phyloP scores from a whole-genome alignment of 1,140 invertebrate species.

The Penaeus vannamei region DNA sequence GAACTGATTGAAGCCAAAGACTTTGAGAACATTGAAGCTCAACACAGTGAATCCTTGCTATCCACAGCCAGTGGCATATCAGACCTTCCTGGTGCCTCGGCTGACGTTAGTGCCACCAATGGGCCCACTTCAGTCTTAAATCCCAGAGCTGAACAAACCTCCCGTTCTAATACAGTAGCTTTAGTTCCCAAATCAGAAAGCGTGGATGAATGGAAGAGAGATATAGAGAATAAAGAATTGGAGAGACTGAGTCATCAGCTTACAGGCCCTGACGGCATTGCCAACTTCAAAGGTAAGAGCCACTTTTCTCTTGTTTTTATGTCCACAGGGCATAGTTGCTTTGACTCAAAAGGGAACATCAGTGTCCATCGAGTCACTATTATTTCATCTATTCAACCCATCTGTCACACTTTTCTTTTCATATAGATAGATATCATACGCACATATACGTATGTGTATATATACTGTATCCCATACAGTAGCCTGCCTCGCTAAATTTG shows the following conservation, averaged over 20 bases:
- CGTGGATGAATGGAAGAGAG: background rate
- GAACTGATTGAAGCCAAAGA: conserved; percentile 74
- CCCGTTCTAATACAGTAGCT: conserved; percentile 20
- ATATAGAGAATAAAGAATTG: conserved; percentile 66
- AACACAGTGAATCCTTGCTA: conserved; percentile 70
- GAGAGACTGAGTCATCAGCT: conserved; percentile 70
- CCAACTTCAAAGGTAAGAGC: conserved; percentile 71
- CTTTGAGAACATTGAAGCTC: conserved; percentile 74
- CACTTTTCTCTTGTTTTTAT: no score
- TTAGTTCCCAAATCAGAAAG: conserved; percentile 18
- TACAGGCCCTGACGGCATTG: conserved; percentile 70
- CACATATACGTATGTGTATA: no score
- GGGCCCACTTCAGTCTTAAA: conserved; percentile 10
- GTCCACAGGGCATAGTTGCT: no score
- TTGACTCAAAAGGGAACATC: no score
- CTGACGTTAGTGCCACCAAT: background rate
- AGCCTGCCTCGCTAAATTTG: no score
- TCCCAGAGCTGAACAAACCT: background rate
- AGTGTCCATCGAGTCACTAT: no score
- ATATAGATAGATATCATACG: no score
- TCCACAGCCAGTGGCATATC: conserved; percentile 70
- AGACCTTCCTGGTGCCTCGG: conserved; percentile 70
- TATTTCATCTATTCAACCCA: no score
- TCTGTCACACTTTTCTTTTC: no score
- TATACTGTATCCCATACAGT: no score